Percentiles rank a stretch among this genome's conserved stretches.
phyloP scores from a whole-genome alignment of 1,140 invertebrate genomes.

The Sitodiplosis mosellana region DNA sequence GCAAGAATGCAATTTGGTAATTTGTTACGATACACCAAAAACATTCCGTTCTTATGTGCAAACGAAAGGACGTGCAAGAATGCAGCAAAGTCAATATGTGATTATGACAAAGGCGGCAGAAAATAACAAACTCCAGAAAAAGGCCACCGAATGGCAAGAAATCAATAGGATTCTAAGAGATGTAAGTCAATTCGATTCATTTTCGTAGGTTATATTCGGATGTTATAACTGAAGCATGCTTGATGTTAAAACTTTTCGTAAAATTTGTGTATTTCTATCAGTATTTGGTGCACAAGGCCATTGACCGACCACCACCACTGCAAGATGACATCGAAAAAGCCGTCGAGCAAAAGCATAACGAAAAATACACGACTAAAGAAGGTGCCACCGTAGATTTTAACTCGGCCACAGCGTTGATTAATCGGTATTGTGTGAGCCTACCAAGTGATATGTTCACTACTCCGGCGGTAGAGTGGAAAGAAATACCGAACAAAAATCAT shows the following conservation, averaged over 20 bases:
- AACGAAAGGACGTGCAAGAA: constrained; percentile 48
- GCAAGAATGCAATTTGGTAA: constrained; percentile 57
- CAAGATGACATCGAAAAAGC: constrained; percentile 28
- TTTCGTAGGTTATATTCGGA: too few relatives aligned
- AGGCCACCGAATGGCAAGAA: constrained; percentile 20
- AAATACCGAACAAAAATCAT: constrained; percentile 12
- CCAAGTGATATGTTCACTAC: constrained; percentile 67
- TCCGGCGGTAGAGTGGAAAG: constrained; percentile 48
- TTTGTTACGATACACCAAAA: constrained; percentile 49
- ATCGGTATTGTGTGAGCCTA: constrained; percentile 59
- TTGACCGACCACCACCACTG: constrained; percentile 29
- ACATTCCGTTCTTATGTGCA: constrained; percentile 70
- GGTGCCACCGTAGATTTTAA: constrained; percentile 12
- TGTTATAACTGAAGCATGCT: too few relatives aligned
- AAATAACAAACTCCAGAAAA: constrained; percentile 9
- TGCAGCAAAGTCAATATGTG: constrained; percentile 19
- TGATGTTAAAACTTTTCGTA: too few relatives aligned
- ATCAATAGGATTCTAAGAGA: constrained; percentile 22
- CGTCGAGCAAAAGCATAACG: constrained; percentile 20
- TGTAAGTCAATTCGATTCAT: background rate
- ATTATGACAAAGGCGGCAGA: constrained; percentile 16
- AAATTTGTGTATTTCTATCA: constrained; percentile 20
- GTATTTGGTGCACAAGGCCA: constrained; percentile 38
- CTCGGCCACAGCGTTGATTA: constrained; percentile 33
- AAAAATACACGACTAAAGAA: constrained; percentile 7